Evolutionary conservation across 2,888 invertebrate species (phyloP).

Genomic region (Ectemnius cavifrons): DNA sequence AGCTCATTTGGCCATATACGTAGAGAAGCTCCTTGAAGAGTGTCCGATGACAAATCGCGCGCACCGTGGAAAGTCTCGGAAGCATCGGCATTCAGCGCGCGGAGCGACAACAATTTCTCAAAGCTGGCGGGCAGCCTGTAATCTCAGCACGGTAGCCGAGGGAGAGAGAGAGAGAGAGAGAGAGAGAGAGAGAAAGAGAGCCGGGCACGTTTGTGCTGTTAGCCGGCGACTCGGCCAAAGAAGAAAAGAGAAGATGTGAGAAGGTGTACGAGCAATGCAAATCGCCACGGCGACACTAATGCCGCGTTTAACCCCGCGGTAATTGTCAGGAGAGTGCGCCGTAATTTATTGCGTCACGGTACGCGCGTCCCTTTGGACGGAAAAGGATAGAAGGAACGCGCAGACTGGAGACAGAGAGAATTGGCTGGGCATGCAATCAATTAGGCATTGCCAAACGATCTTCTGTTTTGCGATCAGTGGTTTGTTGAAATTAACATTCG

Average conservation of each 20-base stretch:
- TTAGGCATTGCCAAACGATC: slow-evolving; percentile 14
- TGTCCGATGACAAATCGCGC: no score
- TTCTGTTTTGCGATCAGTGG: not conserved
- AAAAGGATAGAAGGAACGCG: slow-evolving; percentile 12
- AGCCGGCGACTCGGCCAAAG: not conserved
- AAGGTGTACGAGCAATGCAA: slow-evolving; percentile 45
- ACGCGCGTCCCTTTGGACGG: slow-evolving; percentile 4
- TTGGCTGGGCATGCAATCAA: slow-evolving; percentile 25
- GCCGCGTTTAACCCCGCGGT: slow-evolving; percentile 52
- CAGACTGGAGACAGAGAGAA: not conserved
- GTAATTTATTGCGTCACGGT: slow-evolving; percentile 35
- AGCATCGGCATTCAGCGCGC: not conserved
- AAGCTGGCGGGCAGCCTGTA: no score
- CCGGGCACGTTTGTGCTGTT: not conserved
- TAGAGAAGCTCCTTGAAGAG: no score
- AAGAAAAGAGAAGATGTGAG: slow-evolving; percentile 10
- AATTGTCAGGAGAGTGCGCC: slow-evolving; percentile 49
- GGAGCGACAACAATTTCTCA: slow-evolving; percentile 6
- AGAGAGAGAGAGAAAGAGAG: not conserved
- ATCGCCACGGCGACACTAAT: slow-evolving; percentile 52
- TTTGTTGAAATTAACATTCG: no score
- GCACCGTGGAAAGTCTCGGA: no score
- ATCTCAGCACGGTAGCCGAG: no score
- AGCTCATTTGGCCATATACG: no score
- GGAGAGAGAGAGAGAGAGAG: not conserved